A percentile compares a stretch with the other conserved stretches of the same genome.
phyloP scores from a whole-genome alignment of 2,888 invertebrate species.

The Odontocolon sp. region DNA sequence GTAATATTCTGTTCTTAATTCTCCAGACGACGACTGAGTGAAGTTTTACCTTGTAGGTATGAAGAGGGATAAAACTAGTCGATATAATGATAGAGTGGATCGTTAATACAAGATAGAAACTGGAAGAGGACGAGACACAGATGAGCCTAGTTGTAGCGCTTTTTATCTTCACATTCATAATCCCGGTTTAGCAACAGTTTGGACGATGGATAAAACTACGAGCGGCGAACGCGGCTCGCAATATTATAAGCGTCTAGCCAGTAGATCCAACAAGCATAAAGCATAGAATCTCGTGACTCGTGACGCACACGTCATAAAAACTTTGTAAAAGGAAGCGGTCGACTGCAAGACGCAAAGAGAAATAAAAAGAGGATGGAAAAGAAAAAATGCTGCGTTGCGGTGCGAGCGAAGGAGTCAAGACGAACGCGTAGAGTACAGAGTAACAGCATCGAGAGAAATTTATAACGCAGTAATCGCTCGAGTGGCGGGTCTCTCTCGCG shows the following conservation, averaged over 20 bases:
- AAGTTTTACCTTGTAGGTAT: too few relatives aligned
- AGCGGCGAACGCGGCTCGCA: not conserved
- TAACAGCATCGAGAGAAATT: constrained; percentile 45
- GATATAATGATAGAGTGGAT: not conserved
- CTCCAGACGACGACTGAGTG: too few relatives aligned
- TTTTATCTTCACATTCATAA: not conserved
- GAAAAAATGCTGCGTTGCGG: not conserved
- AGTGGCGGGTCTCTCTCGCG: constrained; percentile 20
- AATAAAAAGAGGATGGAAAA: not conserved
- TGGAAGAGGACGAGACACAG: not conserved
- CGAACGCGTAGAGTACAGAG: not conserved
- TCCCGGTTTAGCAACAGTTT: constrained; percentile 37
- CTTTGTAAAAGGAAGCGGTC: constrained; percentile 20
- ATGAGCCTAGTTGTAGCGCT: not conserved
- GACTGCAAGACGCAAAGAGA: not conserved
- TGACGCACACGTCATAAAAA: constrained; percentile 35
- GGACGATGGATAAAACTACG: constrained; percentile 33
- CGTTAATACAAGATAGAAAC: not conserved
- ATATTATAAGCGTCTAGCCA: constrained; percentile 23
- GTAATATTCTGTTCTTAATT: too few relatives aligned
- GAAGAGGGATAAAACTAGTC: too few relatives aligned
- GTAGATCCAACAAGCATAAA: constrained; percentile 2
- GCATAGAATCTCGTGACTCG: constrained; percentile 24
- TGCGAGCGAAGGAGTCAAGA: not conserved
- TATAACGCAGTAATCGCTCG: constrained; percentile 53